Base-by-base conservation (phyloP, 2,113 vertebrate species). In the Percina caprodes region DNA sequence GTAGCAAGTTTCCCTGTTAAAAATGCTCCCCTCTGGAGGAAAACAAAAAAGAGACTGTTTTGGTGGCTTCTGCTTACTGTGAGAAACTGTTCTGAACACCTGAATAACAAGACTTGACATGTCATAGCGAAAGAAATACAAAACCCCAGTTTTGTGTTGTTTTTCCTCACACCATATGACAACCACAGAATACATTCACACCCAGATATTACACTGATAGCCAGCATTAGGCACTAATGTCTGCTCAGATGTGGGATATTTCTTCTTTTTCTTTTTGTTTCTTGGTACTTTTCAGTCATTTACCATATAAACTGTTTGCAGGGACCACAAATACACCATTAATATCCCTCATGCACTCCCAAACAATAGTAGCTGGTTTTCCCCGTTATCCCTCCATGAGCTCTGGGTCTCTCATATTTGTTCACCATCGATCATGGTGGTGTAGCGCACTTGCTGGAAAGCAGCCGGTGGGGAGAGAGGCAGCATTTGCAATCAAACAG, bases 401-500 rank as follows among this genome's bases (percentile, higher is more conserved):
- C 88, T 83, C 74, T 69, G 82, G 90, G 82, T 92, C 88, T 86
- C 89, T 90, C 84, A 84, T 91, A 91, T 93, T 91, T 91, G 89
- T 89, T 86, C 85, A 52, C 84, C 90, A 92, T 93, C 92, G 91
- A 93, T 93, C 93, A 93, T 85, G 85, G 80, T 76, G 75, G 84
- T 80, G 89, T 86, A 87, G 86, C 85, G 68, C 77, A 45, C 85
- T 59, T 69, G 70, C 89, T 88, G 79, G 82, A 91, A 87, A 91
- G 89, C 91, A 91, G 92, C 92, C 86, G 86, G 83, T 91, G 86
- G 89, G 92, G 91, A 93, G 91, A 93, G 89, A 92, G 87, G 92
- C 89, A 90, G 90, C 90, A 88, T 90, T 92, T 92, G 89, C 93
- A 94, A 95, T 95, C 94, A 95, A 95, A 95, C 93, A 85, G 88